Evolutionary conservation across 2,113 vertebrate genomes (phyloP), one percentile per base, ranked within the genome.

Genomic region (Oreochromis tanganicae): DNA sequence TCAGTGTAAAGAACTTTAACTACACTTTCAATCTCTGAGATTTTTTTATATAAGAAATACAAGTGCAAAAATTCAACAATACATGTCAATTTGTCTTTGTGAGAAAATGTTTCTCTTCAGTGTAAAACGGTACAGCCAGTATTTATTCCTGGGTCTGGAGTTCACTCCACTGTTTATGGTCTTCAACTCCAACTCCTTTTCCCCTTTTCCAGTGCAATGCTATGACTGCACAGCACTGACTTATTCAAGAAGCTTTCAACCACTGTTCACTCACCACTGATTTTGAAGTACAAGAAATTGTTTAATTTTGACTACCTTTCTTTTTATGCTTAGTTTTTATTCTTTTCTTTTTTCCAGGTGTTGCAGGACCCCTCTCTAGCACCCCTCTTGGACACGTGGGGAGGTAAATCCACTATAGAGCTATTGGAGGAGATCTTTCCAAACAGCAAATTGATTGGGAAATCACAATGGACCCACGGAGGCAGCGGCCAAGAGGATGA

Each of bases 401-500:
- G 96, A 43, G 95, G 97, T 94, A 97, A 97, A 94, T 98, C 96
- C 34, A 97, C 97, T 1, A 96, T 98, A 88, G 98, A 99, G 82
- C 94, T 99, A 34, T 98, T 99, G 97, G 97, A 97, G 93, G 98
- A 98, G 29, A 95, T 98, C 79, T 99, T 99, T 93, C 96, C 97
- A 5, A 89, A 93, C 27, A 95, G 80, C 93, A 34, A 34, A 75
- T 14, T 38, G 24, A 78, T 87, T 36, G 88, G 85, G 2, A 73
- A 82, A 81, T 83, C 78, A 17, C 61, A 94, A 59, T 92, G 95
- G 93, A 96, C 95, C 71, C 96, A 43, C 43, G 86, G 66, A 55
- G 96, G 78, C 93, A 84, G 68, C 89, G 66, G 68, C 13, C 88
- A 3, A 94, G 86, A 91, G 94, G 94, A 94, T 93, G 93, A 92